Conservation (phyloP, 2,797 vertebrate genomes). For the Micrastur ruficollis region DNA sequence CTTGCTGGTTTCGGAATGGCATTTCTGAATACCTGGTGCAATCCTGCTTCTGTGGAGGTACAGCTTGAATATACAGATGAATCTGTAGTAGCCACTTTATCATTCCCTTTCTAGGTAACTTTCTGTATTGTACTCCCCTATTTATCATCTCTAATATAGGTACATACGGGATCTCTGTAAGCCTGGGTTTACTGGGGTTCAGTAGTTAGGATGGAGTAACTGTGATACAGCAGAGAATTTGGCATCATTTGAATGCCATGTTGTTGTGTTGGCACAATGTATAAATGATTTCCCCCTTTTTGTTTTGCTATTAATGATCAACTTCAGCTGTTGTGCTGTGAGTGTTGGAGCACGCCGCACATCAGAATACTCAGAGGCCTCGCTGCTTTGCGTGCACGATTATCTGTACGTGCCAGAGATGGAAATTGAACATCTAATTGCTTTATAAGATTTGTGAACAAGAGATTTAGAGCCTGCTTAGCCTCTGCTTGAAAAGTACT, state of each 20-base stretch:
- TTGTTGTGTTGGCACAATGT: neutral
- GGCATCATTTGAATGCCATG: neutral
- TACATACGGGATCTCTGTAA: neutral
- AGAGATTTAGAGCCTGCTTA: constrained; percentile 28
- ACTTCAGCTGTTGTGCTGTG: neutral
- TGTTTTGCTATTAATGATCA: neutral
- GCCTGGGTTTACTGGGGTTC: neutral
- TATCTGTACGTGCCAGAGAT: neutral
- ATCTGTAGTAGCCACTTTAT: neutral
- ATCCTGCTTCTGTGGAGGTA: neutral
- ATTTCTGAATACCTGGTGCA: neutral
- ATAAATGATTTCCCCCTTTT: neutral
- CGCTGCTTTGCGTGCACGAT: neutral
- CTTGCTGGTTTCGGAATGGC: neutral
- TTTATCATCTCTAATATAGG: accelerated
- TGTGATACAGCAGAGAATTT: neutral
- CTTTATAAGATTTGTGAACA: constrained; percentile 39
- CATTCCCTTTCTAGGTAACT: neutral
- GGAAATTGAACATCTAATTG: constrained; percentile 8
- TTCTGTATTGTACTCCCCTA: accelerated
- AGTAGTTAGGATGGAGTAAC: neutral
- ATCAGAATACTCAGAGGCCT: neutral
- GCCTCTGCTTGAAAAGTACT: neutral
- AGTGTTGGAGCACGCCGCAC: neutral
- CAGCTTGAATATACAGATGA: neutral